Base-by-base conservation (phyloP, 2,797 vertebrate species). In the Phataginus tricuspis region DNA sequence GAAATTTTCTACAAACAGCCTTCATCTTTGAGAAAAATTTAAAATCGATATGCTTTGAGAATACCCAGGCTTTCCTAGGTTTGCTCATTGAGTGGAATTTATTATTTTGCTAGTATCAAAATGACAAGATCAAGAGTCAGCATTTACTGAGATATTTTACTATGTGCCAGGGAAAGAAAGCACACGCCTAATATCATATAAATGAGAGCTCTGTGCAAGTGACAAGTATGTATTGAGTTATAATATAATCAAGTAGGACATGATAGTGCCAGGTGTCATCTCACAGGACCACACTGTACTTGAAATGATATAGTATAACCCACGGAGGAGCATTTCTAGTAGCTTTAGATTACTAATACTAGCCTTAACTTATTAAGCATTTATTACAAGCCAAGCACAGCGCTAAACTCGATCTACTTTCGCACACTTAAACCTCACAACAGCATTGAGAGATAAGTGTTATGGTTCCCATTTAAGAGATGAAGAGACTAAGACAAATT, bases 401-500 rank as follows among this genome's bases (percentile, higher is more conserved):
- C 51, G 27, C 34, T 78, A 59, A 77, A 59, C 64, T 63, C 39
- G 91, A 71, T 93, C 51, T 64, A 34, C 42, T 66, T 88, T 23
- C 80, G 37, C 49, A 90, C 61, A 72, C 51, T 94, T 69, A 87
- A 84, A 95, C 49, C 11, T 89, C 31, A 89, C 23, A 91, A 83
- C 5, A 68, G 19, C 34, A 61, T 15, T 59, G 8, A 92, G 34
- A 85, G 27, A 63, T 69, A 55, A 86, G 25, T 45, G 90, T 72
- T 77, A 66, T 25, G 69, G 80, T n/a, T 63, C 10, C 16, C 27
- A 66, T 72, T 55, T 90, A 90, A 86, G 69, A 93, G 29, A 51
- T 74, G 45, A 94, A 90, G 51, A 95, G 84, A 83, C 27, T 51
- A 92, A 59, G 57, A 90, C 99, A 99, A 96, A 96, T 39, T 79